Percentiles rank a stretch among this genome's conserved stretches.
These are phyloP conservation scores for Apotomis turbidana DNA, from an alignment of 2,888 invertebrate genomes.

Conservation along the genomic window DNA sequence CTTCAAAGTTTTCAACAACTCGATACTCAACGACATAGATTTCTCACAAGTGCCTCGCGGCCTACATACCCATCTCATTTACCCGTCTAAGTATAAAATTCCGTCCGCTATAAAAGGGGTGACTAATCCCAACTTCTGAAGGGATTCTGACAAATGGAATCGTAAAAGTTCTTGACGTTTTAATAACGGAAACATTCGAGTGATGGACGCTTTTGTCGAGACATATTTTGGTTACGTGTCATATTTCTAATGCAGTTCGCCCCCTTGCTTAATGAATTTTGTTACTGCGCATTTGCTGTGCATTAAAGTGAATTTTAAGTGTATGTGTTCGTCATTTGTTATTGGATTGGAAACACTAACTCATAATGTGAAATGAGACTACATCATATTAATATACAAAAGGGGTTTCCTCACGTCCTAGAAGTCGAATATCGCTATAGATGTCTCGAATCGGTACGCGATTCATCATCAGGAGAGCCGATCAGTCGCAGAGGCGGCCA, in stretches of 20 bases:
- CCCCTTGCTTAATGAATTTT: slow-evolving; percentile 3
- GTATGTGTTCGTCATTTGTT: background rate
- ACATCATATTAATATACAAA: no score
- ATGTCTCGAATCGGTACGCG: no score
- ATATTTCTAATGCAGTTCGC: slow-evolving; percentile 36
- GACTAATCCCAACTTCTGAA: slow-evolving; percentile 58
- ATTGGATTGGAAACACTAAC: no score
- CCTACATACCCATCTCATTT: slow-evolving; percentile 55
- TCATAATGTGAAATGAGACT: no score
- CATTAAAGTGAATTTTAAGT: background rate
- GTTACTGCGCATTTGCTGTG: slow-evolving; percentile 1
- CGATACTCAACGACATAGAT: background rate
- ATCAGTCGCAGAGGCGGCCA: no score
- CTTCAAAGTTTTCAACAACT: no score
- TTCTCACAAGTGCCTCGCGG: background rate
- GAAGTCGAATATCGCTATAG: no score
- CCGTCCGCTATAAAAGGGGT: slow-evolving; percentile 61
- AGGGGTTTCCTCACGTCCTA: no score
- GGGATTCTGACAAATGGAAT: slow-evolving; percentile 63
- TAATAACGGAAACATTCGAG: slow-evolving; percentile 52
- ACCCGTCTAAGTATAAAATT: slow-evolving; percentile 48
- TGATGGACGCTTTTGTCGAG: slow-evolving; percentile 46
- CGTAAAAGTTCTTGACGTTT: slow-evolving; percentile 59
- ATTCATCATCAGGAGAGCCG: no score
- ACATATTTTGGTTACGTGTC: slow-evolving; percentile 48